Evolutionary conservation across 1,140 invertebrate species (phyloP), one percentile per base, ranked within the genome.

Genomic region (Eriosoma lanigerum): DNA sequence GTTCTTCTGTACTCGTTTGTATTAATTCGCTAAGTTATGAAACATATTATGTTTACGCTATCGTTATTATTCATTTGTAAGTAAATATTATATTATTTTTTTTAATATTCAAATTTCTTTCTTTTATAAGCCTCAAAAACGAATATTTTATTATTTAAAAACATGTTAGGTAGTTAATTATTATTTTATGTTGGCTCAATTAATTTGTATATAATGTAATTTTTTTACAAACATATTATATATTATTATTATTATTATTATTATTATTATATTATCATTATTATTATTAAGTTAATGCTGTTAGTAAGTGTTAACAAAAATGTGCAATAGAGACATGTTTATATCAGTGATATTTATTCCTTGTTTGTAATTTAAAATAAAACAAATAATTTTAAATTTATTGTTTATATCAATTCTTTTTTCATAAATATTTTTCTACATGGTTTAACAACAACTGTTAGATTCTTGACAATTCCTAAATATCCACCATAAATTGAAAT

Each of bases 401-500:
- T 38, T n/a, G 29, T 58, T 75, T 48, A 76, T 6, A 17, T 29
- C 32, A 78, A 29, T 48, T 26, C 13, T 48, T 78, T 78, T 62
- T 48, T 78, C 75, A 78, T 78, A 17, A n/a, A 78, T 26, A 38
- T 60, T 29, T 78, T 78, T 19, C 38, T 78, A 8, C 56, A 78
- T 44, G 75, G 75, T 9, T 17, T 15, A 26, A 46, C 62, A 5
- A 48, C 17, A 72, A 12, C n/a, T 6, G 13, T n/a, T 13, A 24
- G 17, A 21, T 19, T 26, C 17, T 26, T 44, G 21, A 26, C 48
- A 12, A 19, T 13, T 24, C 32, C 17, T 19, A 32, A 58, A 81
- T 38, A 52, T 32, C 29, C 29, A 12, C 83, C 83, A 82, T 83
- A 85, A 81, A 85, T 82, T 19, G 82, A 75, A 48, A 86, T 68